Percentiles rank a stretch among this genome's conserved stretches.
Conservation (phyloP, 53 echinoderm and acorn worm genomes). For the Holothuria scabra region DNA sequence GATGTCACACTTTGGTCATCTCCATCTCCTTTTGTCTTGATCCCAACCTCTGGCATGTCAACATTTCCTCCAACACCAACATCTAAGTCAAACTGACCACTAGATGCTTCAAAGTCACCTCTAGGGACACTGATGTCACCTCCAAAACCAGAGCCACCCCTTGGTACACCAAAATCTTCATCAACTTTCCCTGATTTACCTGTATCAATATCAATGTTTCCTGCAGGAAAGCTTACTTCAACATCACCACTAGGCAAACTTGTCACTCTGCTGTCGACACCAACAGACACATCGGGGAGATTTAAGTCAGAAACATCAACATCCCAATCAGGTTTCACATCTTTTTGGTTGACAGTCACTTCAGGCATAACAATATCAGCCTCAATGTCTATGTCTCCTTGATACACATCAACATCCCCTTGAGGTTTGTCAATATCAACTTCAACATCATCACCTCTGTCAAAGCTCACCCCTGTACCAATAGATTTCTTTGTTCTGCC, state of each 20-base stretch:
- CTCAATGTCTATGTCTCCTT: constrained; percentile 18
- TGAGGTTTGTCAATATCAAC: neutral
- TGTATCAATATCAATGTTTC: neutral
- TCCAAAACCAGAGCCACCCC: neutral
- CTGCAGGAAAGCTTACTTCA: neutral
- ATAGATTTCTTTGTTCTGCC: constrained; percentile 28
- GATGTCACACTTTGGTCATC: constrained; percentile 29
- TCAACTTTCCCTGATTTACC: neutral
- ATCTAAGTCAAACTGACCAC: neutral
- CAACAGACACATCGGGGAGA: neutral
- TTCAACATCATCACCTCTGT: neutral
- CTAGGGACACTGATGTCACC: neutral
- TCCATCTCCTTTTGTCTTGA: constrained; percentile 16
- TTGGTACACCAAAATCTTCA: neutral
- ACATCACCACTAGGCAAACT: neutral
- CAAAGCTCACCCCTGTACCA: constrained; percentile 1
- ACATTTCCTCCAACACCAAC: neutral
- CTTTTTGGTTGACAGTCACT: constrained; percentile 21
- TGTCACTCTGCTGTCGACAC: neutral
- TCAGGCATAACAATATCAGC: neutral
- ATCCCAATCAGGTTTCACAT: neutral
- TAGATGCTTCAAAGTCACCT: neutral
- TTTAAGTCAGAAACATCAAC: neutral
- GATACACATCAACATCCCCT: neutral
- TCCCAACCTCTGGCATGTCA: neutral